Conservation (phyloP, 2,113 vertebrate genomes). For the Etia nguti region DNA sequence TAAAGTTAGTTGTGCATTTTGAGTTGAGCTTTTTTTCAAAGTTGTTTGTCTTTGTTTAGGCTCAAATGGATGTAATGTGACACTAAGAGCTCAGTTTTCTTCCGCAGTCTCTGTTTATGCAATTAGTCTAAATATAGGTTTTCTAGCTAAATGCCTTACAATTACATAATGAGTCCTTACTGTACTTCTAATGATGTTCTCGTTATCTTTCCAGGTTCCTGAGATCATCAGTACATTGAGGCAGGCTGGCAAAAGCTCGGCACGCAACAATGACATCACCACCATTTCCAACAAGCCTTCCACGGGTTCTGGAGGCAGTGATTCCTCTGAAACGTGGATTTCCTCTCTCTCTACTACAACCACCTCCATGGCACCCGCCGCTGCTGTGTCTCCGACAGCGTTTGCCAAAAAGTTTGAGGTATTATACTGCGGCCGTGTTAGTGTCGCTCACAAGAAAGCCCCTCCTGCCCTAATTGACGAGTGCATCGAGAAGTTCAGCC, state of each 20-base stretch:
- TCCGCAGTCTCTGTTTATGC: background rate
- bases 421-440: conserved; percentile 90
- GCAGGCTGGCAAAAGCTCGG: conserved; percentile 88
- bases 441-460: conserved; percentile 91
- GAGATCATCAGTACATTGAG: conserved; percentile 95
- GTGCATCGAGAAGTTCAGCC: conserved; percentile 93
- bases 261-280: conserved; percentile 81
- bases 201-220: conserved; percentile 74
- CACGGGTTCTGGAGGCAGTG: conserved; percentile 13
- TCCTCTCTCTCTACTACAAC: conserved; percentile 61
- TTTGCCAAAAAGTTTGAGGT: conserved; percentile 97
- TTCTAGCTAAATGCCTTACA: background rate
- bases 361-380: conserved; percentile 1
- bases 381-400: conserved; percentile 73
- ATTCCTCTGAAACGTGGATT: conserved; percentile 71
- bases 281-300: conserved; percentile 48
- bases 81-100: background rate
- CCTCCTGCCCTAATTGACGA: conserved; percentile 94
- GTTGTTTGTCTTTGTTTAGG: background rate
- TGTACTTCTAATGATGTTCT: background rate
- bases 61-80: background rate
- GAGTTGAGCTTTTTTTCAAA: background rate
- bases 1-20: background rate
- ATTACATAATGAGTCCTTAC: background rate
- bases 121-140: background rate